A percentile compares a stretch with the other conserved stretches of the same genome.
phyloP scores from a whole-genome alignment of 2,888 invertebrate genomes.

The Ophion ellenae region DNA sequence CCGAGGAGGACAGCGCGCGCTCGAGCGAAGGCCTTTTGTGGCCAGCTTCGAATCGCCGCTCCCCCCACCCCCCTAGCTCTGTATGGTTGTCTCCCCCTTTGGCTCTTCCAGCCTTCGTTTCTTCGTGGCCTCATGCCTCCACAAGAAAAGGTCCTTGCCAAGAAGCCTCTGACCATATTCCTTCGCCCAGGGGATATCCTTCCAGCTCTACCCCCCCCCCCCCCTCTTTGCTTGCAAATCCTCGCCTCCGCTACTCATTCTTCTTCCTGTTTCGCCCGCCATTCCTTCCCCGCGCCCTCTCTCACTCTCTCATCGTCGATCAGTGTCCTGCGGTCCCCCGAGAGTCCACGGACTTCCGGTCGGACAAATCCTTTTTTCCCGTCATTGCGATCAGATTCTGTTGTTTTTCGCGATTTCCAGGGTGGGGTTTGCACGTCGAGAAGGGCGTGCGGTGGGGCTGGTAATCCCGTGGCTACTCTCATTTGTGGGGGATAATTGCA shows the following conservation, averaged over 20 bases:
- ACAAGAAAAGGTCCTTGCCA: slow-evolving; percentile 56
- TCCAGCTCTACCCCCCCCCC: neutral
- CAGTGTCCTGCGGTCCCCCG: slow-evolving; percentile 31
- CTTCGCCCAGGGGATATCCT: slow-evolving; percentile 43
- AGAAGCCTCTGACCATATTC: slow-evolving; percentile 53
- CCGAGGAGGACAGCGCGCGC: slow-evolving; percentile 18
- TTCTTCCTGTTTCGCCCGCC: slow-evolving; percentile 25
- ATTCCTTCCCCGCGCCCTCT: neutral
- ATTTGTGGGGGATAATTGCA: no score
- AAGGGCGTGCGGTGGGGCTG: no score
- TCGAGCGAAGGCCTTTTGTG: slow-evolving; percentile 65
- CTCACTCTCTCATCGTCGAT: slow-evolving; percentile 14
- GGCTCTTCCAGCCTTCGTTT: slow-evolving; percentile 13
- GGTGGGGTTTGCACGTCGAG: no score
- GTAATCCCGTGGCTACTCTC: no score
- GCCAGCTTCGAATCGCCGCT: slow-evolving; percentile 49
- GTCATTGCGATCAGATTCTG: neutral
- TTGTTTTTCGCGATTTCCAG: no score
- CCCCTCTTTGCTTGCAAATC: slow-evolving; percentile 5
- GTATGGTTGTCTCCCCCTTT: neutral
- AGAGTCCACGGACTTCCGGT: slow-evolving; percentile 53
- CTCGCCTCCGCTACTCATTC: neutral
- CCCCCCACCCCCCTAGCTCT: neutral
- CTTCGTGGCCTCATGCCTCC: slow-evolving; percentile 48
- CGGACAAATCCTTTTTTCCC: neutral